These are phyloP conservation scores for Mormyrops attenuatus DNA, from an alignment of 2,797 vertebrate genomes.

Conservation along the genomic window DNA sequence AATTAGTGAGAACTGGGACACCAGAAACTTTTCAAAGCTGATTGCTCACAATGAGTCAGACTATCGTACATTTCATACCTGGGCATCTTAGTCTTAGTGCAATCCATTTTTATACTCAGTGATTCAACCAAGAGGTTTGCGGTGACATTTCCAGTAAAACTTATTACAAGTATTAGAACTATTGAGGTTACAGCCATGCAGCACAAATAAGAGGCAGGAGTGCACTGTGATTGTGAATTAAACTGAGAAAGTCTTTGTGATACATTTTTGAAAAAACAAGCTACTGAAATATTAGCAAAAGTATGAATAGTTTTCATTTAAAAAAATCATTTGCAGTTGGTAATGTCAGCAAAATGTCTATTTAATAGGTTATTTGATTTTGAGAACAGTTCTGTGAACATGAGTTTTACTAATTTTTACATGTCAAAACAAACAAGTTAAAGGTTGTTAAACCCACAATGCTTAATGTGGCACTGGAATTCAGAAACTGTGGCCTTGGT, in stretches of 20 bases:
- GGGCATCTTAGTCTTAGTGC: background rate
- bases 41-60: background rate
- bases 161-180: background rate
- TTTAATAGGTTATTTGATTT: background rate
- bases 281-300: background rate
- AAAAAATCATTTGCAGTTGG: background rate
- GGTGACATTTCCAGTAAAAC: background rate
- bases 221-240: background rate
- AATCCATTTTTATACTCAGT: background rate
- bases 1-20: background rate
- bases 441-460: background rate
- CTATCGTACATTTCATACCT: background rate
- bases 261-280: background rate
- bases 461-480: background rate
- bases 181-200: background rate
- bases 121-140: constrained; percentile 10
- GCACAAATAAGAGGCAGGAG: background rate
- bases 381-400: background rate
- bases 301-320: background rate
- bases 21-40: background rate
- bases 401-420: background rate
- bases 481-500: background rate
- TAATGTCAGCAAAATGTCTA: background rate
- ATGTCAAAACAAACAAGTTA: background rate
- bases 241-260: background rate